Base-by-base conservation (phyloP, 2,888 invertebrate genomes). In the Stenchaetothrips biformis region DNA sequence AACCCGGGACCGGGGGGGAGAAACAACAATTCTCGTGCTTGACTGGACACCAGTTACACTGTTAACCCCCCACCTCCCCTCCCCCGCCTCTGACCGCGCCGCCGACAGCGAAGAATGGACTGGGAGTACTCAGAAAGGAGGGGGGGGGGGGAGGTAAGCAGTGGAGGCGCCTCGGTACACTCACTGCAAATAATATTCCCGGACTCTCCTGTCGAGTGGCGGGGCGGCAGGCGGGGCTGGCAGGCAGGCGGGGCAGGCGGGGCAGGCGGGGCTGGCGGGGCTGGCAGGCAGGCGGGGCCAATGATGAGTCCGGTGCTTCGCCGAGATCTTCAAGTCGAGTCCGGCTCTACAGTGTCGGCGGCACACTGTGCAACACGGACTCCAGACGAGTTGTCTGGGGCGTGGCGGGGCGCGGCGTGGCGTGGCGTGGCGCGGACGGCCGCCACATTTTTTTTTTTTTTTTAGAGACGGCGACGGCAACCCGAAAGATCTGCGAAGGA, bases 151-250 rank as follows among this genome's bases (percentile, higher is more conserved):
- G 6, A 59, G 16, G 59, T 13, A 59, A 13, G 16, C 59, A 13
- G 59, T 6, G 59, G 13, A 59, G 59, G 13, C 59, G 59, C 59
- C 59, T 59, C 59, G 59, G 59, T 59, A 59, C 59, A 59, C 59
- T 59, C 59, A 59, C 59, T 59, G 59, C 59, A 59, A 59, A 59
- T 59, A 59, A 59, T 59, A 59, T 59, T 59, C 59, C 18, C 13
- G 59, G 59, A 18, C 59, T 59, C 59, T 59, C 18, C 59, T 16
- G 59, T 16, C 13, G 37, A 37, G 37, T 37, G 37, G 37, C 37
- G 2, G 37, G 4, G n/a, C n/a, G n/a, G n/a, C n/a, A n/a, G n/a
- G n/a, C n/a, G n/a, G n/a, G n/a, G n/a, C n/a, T n/a, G n/a, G n/a
- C n/a, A n/a, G n/a, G n/a, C n/a, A n/a, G n/a, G n/a, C n/a, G n/a